Conservation (phyloP, 2,888 invertebrate species). For the Pharmacophagus antenor region DNA sequence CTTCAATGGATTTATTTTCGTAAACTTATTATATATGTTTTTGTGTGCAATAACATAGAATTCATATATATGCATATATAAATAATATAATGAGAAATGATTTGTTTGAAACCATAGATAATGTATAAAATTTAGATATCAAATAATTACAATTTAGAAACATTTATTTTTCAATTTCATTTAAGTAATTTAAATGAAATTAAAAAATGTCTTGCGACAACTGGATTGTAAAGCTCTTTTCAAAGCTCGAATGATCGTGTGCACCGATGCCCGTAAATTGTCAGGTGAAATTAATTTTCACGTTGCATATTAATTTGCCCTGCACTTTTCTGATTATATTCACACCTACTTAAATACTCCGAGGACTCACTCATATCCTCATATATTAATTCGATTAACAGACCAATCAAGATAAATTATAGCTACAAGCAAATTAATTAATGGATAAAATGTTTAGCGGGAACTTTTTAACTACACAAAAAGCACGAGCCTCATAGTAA, state of each 20-base stretch:
- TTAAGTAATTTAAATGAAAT: neutral
- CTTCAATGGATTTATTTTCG: no score
- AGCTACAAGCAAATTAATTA: no score
- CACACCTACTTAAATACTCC: neutral
- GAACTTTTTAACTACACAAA: no score
- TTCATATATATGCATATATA: no score
- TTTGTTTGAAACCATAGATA: no score
- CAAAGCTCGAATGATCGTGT: constrained; percentile 13
- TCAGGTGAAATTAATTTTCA: constrained; percentile 9
- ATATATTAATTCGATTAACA: constrained; percentile 11
- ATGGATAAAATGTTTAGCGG: no score
- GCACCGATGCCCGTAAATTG: constrained; percentile 8
- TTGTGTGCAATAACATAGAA: no score
- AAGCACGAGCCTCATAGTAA: no score
- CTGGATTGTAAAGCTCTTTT: constrained; percentile 1
- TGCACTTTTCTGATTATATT: constrained; percentile 21
- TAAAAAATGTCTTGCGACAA: constrained; percentile 3
- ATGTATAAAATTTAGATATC: neutral
- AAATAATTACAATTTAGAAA: neutral
- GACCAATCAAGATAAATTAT: neutral
- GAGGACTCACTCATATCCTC: neutral
- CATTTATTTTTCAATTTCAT: neutral
- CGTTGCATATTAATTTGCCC: constrained; percentile 11
- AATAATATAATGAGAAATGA: no score
- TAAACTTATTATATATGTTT: no score